Evolutionary conservation across 1,140 invertebrate genomes (phyloP).

Genomic region (Nasonia giraulti): DNA sequence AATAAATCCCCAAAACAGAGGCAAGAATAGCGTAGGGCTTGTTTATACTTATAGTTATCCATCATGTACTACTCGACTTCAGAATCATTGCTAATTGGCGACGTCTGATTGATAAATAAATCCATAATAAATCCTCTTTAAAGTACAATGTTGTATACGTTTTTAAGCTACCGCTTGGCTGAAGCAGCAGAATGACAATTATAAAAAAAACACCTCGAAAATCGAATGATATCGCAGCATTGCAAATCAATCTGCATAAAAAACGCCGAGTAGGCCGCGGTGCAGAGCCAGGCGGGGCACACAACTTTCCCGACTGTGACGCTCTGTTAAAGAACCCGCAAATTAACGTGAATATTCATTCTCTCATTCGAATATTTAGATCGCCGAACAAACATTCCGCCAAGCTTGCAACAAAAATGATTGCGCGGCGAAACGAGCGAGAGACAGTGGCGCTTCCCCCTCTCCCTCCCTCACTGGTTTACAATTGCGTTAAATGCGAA

Average conservation of each 20-base stretch:
- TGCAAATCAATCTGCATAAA: background rate
- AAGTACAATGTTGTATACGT: background rate
- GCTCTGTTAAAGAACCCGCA: background rate
- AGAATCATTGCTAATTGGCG: too few species aligned
- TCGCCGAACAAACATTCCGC: background rate
- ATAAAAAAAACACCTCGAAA: background rate
- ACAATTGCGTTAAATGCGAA: background rate
- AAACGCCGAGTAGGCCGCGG: background rate
- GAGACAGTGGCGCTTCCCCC: too few species aligned
- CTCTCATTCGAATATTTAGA: background rate
- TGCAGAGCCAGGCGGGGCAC: background rate
- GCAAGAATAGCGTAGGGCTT: too few species aligned
- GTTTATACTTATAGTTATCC: too few species aligned
- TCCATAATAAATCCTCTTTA: background rate
- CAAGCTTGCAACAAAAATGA: background rate
- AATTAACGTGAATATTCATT: conserved; percentile 17
- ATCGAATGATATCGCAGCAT: background rate
- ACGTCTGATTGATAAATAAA: background rate
- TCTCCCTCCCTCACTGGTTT: too few species aligned
- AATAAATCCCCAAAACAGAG: too few species aligned
- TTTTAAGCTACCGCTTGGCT: background rate
- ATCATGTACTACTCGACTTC: too few species aligned
- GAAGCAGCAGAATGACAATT: background rate
- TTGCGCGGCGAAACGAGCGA: background rate
- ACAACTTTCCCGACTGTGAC: too few species aligned